phyloP scores from a whole-genome alignment of 2,888 invertebrate genomes.

The Stenurella melanura region DNA sequence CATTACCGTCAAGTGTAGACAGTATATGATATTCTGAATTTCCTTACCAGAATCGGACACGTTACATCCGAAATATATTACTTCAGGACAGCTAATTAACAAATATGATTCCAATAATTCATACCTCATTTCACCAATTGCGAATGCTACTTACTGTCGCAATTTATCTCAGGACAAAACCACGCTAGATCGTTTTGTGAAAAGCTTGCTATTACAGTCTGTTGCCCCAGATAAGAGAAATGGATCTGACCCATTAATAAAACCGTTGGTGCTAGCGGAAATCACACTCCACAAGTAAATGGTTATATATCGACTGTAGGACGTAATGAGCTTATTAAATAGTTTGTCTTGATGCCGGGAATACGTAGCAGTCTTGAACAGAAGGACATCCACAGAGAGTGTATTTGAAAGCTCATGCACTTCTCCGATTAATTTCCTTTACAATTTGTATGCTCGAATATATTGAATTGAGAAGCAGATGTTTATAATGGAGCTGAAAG shows the following conservation, averaged over 20 bases:
- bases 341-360: background rate
- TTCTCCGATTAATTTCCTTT: background rate
- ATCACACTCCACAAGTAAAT: background rate
- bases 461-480: background rate
- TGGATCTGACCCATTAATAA: background rate
- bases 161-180: background rate
- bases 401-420: background rate
- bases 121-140: background rate
- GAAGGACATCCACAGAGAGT: background rate
- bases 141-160: background rate
- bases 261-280: background rate
- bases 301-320: background rate
- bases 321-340: background rate
- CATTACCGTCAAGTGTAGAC: too few species aligned
- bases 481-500: background rate
- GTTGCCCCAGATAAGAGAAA: background rate
- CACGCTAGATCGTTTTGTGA: background rate
- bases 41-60: too few species aligned
- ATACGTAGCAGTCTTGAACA: background rate
- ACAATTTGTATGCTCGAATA: background rate
- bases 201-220: background rate
- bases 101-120: background rate
- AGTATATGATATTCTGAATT: too few species aligned
- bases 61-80: too few species aligned
- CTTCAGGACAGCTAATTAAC: background rate